Percentiles rank a stretch among this genome's conserved stretches.
These are phyloP conservation scores for Oreortyx pictus DNA, from an alignment of 2,797 vertebrate genomes.

Conservation along the genomic window DNA sequence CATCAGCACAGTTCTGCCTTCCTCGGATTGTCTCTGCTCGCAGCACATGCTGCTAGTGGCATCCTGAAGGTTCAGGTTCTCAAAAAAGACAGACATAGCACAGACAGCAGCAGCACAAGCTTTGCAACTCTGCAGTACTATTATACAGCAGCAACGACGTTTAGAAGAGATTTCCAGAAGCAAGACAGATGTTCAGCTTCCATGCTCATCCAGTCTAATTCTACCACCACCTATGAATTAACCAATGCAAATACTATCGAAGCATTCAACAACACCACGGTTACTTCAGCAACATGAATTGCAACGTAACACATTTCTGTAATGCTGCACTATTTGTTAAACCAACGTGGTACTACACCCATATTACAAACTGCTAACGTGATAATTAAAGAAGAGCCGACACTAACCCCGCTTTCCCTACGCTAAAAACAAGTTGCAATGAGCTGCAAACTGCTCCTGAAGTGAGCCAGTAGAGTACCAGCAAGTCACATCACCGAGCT, in stretches of 20 bases:
- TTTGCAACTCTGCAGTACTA: background rate
- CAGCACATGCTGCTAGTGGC: background rate
- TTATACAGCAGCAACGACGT: background rate
- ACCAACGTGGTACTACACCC: background rate
- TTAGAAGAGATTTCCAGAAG: background rate
- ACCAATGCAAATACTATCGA: background rate
- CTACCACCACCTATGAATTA: background rate
- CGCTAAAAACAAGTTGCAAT: background rate
- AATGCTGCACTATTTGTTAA: background rate
- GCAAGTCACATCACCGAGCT: background rate
- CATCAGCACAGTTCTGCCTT: background rate
- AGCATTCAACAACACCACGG: background rate
- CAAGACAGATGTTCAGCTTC: background rate
- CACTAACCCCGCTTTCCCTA: background rate
- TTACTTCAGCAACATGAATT: background rate
- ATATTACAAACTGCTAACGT: background rate
- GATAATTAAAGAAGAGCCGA: background rate
- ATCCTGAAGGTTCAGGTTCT: background rate
- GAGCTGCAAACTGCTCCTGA: constrained; percentile 18
- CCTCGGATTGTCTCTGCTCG: background rate
- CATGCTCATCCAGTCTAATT: background rate
- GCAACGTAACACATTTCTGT: background rate
- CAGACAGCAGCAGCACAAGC: background rate
- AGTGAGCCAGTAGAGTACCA: background rate
- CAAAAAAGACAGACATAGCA: background rate